Percentiles rank a stretch among this genome's conserved stretches.
These are phyloP conservation scores for Formicarius rufipectus DNA, from an alignment of 2,113 vertebrate genomes.

Conservation along the genomic window DNA sequence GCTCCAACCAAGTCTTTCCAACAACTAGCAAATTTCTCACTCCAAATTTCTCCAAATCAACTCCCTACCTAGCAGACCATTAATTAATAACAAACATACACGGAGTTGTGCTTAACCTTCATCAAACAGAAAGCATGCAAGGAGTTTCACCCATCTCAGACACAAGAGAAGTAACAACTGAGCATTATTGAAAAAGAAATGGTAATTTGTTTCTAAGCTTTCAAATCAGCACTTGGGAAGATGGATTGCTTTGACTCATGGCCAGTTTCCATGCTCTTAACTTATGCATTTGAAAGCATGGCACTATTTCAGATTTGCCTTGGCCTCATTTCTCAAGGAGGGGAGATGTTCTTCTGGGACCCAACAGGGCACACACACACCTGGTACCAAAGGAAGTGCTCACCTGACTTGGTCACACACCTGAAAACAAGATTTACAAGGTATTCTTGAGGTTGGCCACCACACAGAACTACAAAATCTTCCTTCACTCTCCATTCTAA, in stretches of 20 bases:
- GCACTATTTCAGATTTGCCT: not conserved
- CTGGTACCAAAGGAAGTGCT: not conserved
- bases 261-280: not conserved
- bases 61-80: not conserved
- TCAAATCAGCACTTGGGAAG: not conserved
- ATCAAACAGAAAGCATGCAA: not conserved
- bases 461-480: not conserved
- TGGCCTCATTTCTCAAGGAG: not conserved
- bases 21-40: conserved; percentile 1
- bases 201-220: not conserved
- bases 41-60: conserved; percentile 29
- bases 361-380: rapidly evolving
- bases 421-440: not conserved
- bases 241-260: not conserved
- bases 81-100: not conserved
- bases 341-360: not conserved
- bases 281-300: not conserved
- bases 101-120: not conserved
- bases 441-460: not conserved
- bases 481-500: not conserved
- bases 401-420: not conserved
- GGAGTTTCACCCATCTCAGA: not conserved
- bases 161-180: not conserved
- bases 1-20: not conserved
- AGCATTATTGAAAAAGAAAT: not conserved